Evolutionary conservation across 2,113 vertebrate species (phyloP).

Genomic region (Columba livia): DNA sequence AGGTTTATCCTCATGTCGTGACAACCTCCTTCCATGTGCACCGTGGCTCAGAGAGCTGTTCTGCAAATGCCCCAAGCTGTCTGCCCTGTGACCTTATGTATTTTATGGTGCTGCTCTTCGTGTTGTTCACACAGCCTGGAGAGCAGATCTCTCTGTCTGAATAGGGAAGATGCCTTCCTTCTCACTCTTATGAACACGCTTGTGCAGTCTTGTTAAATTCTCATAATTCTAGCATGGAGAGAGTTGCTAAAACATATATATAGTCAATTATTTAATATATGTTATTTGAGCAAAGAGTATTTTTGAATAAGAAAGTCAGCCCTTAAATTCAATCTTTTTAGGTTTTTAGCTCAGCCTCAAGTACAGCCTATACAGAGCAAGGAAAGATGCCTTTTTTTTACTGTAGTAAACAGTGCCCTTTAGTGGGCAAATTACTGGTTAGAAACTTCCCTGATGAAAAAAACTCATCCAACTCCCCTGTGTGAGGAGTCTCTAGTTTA

Average conservation of each 20-base stretch:
- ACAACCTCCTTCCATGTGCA: not conserved
- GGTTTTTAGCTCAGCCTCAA: not conserved
- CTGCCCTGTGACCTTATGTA: not conserved
- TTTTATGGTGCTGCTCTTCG: not conserved
- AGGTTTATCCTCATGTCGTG: not conserved
- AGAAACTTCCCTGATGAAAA: not conserved
- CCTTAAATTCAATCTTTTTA: not conserved
- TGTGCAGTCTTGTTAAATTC: not conserved
- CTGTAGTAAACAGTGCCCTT: conserved; percentile 32
- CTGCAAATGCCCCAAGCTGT: not conserved
- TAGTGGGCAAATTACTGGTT: not conserved
- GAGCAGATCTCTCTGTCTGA: not conserved
- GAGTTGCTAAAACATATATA: not conserved
- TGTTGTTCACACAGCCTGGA: not conserved
- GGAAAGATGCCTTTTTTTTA: not conserved
- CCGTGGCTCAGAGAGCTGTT: not conserved
- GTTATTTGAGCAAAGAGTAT: not conserved
- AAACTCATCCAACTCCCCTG: not conserved
- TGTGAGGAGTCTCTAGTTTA: not conserved
- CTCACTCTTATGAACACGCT: rapidly evolving
- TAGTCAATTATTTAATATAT: not conserved
- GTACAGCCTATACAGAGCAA: not conserved
- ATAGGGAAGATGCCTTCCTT: not conserved
- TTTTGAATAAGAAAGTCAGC: not conserved
- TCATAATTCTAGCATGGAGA: not conserved